Evolutionary conservation across 2,888 invertebrate species (phyloP), one percentile per base, ranked within the genome.

Genomic region (Caenorhabditis becei): DNA sequence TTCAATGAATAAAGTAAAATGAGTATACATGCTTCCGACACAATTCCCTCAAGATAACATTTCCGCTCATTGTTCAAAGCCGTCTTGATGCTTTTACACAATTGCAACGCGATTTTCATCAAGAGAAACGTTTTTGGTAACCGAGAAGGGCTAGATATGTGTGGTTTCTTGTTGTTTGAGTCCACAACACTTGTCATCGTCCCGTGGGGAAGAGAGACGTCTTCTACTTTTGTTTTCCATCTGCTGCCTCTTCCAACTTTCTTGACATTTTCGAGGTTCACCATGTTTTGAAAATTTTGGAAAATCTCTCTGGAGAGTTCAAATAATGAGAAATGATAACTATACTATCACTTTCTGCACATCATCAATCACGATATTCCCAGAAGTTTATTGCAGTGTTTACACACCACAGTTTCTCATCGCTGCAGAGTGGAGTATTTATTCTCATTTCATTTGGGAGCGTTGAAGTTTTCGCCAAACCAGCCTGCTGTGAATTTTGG

Each of bases 341-440:
- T 18, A 51, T 23, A n/a, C 28, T 26, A 14, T 53, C 23, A 23
- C 26, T 49, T 20, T 49, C 49, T 16, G 49, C 49, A 32, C 61
- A 59, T 59, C 61, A 59, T 61, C 61, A 70, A n/a, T 70, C 70
- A 59, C 41, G 61, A 54, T 44, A 32, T 53, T 71, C 61, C 41
- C 61, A 71, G 70, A 49, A 71, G 62, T 59, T 59, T 61, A 53
- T 24, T 61, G 61, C n/a, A n/a, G n/a, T 71, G 62, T 71, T 71
- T 71, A 61, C 61, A 62, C 59, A 70, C 18, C 47, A 32, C 41
- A 26, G 41, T 28, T 32, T 41, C 20, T 53, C 18, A 47, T 16
- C 18, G n/a, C 14, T 41, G 4, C 14, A 14, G 14, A 41, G 5
- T 41, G 8, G 2, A 11, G 7, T 47, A 47, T 47, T 47, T 47